A percentile compares a stretch with the other conserved stretches of the same genome.
These are phyloP conservation scores for Auanema sp. DNA, from an alignment of 2,888 invertebrate species.

Conservation along the genomic window DNA sequence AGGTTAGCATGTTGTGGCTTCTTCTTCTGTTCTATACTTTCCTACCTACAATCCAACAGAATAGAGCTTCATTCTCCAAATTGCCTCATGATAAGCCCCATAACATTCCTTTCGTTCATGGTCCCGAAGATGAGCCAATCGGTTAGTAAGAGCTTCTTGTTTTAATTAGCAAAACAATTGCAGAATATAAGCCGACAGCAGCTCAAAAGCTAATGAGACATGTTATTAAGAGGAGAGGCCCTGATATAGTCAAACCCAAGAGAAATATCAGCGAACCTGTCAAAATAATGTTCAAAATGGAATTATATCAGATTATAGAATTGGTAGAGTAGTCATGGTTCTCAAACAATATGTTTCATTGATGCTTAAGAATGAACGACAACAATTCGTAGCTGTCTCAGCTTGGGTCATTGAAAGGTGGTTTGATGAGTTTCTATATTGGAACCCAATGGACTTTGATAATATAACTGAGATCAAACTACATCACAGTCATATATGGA, in stretches of 20 bases:
- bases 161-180: background rate
- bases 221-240: slow-evolving; percentile 17
- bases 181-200: slow-evolving; percentile 4
- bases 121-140: background rate
- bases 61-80: too few relatives aligned
- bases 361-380: slow-evolving; percentile 25
- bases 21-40: too few relatives aligned
- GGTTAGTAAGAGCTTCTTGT: background rate
- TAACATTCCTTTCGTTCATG: too few relatives aligned
- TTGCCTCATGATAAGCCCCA: too few relatives aligned
- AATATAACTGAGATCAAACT: slow-evolving; percentile 26
- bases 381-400: slow-evolving; percentile 27
- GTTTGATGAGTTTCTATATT: slow-evolving; percentile 32
- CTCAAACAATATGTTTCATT: too few relatives aligned
- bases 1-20: too few relatives aligned
- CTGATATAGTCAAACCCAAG: slow-evolving; percentile 24
- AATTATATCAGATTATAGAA: slow-evolving; percentile 33
- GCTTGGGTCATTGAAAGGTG: slow-evolving; percentile 31
- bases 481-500: slow-evolving; percentile 22
- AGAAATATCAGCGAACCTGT: slow-evolving; percentile 21
- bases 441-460: slow-evolving; percentile 27
- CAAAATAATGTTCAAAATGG: slow-evolving; percentile 24
- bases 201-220: slow-evolving; percentile 15
- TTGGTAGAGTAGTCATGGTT: slow-evolving; percentile 17
- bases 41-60: too few relatives aligned